A percentile compares a stretch with the other conserved stretches of the same genome.
Conservation (phyloP, 2,888 invertebrate species). For the Galeruca laticollis region DNA sequence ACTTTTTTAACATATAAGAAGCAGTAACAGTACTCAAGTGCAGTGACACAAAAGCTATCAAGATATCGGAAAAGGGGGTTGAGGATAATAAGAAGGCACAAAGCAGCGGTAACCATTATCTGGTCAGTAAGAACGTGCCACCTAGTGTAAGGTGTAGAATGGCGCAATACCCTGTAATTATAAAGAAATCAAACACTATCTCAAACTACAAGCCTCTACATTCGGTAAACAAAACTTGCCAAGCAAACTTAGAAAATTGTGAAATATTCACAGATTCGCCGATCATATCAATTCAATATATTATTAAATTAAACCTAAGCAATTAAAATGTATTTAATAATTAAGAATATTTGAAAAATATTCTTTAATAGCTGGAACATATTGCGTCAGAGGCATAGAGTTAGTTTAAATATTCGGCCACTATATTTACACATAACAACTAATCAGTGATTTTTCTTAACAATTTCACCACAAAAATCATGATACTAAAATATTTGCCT, state of each 20-base stretch:
- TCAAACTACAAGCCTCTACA: conserved; percentile 45
- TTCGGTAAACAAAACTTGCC: conserved; percentile 12
- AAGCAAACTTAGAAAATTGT: not conserved
- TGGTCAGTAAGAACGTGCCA: conserved; percentile 53
- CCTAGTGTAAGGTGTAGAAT: conserved; percentile 59
- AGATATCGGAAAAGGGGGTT: conserved; percentile 56
- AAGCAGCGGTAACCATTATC: conserved; percentile 62
- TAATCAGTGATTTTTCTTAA: no score
- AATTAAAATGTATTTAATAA: no score
- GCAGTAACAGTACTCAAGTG: conserved; percentile 56
- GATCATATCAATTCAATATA: not conserved
- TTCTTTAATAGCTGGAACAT: not conserved
- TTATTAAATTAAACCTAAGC: not conserved
- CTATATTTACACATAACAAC: not conserved
- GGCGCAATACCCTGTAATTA: conserved; percentile 62
- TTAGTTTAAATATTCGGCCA: not conserved
- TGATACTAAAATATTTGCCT: no score
- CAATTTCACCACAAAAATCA: no score
- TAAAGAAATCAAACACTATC: conserved; percentile 49
- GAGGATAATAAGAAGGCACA: conserved; percentile 65
- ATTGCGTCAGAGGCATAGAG: not conserved
- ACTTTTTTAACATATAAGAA: conserved; percentile 55
- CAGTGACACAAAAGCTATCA: conserved; percentile 64
- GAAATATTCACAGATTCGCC: not conserved
- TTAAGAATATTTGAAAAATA: conserved; percentile 6